Conservation (phyloP, 1,140 invertebrate genomes). For the Drosophila mauritiana region DNA sequence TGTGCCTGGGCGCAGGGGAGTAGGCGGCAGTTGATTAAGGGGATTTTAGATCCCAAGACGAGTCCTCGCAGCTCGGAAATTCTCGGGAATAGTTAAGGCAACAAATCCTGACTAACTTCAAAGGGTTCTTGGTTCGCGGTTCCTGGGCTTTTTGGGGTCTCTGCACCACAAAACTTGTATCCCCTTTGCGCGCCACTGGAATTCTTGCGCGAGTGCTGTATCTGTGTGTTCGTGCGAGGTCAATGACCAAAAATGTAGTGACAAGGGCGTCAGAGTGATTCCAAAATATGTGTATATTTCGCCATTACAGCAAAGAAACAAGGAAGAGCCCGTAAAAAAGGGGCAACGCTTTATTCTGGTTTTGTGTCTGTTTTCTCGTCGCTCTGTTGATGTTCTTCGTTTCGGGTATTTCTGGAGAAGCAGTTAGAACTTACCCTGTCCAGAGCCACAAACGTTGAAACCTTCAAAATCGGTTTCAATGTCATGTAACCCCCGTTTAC, state of each 20-base stretch:
- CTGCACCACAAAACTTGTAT: background rate
- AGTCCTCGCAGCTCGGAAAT: background rate
- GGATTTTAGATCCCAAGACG: background rate
- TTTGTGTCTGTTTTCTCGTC: conserved; percentile 12
- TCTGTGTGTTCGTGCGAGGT: conserved; percentile 37
- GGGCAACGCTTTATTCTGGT: conserved; percentile 28
- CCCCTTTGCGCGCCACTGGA: background rate
- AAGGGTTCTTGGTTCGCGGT: background rate
- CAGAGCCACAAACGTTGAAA: conserved; percentile 52
- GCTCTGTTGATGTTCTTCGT: conserved; percentile 1
- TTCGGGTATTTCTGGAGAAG: conserved; percentile 12
- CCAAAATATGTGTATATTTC: conserved; percentile 42
- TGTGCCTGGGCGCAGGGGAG: background rate
- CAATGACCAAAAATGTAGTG: conserved; percentile 66
- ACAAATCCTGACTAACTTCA: background rate
- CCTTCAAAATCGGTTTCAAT: conserved; percentile 83
- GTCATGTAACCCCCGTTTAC: conserved; percentile 82
- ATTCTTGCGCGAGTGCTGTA: conserved; percentile 5
- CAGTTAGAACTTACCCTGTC: conserved; percentile 31
- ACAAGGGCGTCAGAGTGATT: conserved; percentile 70
- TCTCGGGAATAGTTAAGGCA: background rate
- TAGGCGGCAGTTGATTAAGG: background rate
- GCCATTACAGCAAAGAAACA: conserved; percentile 31
- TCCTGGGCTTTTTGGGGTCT: background rate
- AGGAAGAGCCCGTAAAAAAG: conserved; percentile 23